Base-by-base conservation (phyloP, 2,888 invertebrate genomes). In the Steinernema hermaphroditum region DNA sequence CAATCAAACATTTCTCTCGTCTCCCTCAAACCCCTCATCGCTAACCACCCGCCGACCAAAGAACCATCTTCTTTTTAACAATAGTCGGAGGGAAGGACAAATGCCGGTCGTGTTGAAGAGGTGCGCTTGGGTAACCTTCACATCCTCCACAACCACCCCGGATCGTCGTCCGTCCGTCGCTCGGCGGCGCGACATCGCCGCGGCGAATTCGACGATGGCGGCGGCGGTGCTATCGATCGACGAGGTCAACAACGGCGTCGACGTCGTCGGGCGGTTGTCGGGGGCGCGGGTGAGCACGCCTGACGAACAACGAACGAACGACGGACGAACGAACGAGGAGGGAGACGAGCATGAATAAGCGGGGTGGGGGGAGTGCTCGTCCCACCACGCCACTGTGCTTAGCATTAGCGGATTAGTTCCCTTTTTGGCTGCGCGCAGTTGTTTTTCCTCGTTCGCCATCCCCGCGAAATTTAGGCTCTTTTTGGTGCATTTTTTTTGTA, bases 301-400 rank as follows among this genome's bases (percentile, higher is more conserved):
- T 54, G 54, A 54, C 54, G 54, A 54, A 54, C 54, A 54, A 54
- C 62, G 62, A 50, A 50, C 62, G 62, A 54, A 54, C 46, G n/a
- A 46, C 16, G n/a, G 19, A 46, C 34, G 62, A 32, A 62, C 62
- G 62, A 62, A 6, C 29, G 62, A 32, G 32, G 32, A 62, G 62
- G 12, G 62, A 32, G 32, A 62, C 32, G 62, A 62, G 62, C 62
- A 62, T 62, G 62, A 62, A 62, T 62, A 62, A 62, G 62, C 62
- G 29, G 32, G n/a, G n/a, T 12, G 6, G 37, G 37, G 6, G 46
- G 62, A 62, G 62, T 62, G 62, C 29, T 62, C 62, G 54, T 14
- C 41, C 12, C 54, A 27, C n/a, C n/a, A n/a, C n/a, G 16, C 46
- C 16, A 19, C 24, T 22, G 62, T 32, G 62, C 62, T 62, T 62